Evolutionary conservation across 2,888 invertebrate species (phyloP).

Genomic region (Dromius quadrimaculatus): DNA sequence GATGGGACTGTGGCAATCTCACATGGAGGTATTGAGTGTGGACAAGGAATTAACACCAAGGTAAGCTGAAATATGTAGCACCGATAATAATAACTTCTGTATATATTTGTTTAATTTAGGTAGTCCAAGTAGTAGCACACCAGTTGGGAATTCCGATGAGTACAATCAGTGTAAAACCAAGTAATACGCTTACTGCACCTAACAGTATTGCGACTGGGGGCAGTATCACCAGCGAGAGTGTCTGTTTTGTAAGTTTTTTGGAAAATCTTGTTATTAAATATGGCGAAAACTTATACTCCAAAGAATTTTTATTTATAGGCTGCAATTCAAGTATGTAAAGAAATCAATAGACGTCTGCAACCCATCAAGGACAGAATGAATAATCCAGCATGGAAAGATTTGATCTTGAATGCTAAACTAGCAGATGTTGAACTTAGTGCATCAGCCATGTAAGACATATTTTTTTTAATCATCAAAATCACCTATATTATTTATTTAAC

Average conservation of each 20-base stretch:
- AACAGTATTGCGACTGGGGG: slow-evolving; percentile 79
- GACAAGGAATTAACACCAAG: slow-evolving; percentile 88
- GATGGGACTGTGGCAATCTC: slow-evolving; percentile 79
- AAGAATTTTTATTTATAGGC: slow-evolving; percentile 62
- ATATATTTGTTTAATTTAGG: too few species aligned
- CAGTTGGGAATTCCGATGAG: slow-evolving; percentile 77
- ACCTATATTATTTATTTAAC: not conserved
- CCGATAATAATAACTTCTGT: too few species aligned
- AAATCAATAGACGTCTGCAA: slow-evolving; percentile 71
- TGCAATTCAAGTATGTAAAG: slow-evolving; percentile 73
- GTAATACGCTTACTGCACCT: slow-evolving; percentile 74
- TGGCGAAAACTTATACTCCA: not conserved
- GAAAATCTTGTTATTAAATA: slow-evolving; percentile 65
- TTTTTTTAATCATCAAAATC: not conserved
- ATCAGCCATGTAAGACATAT: slow-evolving; percentile 71
- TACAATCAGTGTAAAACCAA: slow-evolving; percentile 75
- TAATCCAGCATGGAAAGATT: slow-evolving; percentile 71
- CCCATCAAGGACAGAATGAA: slow-evolving; percentile 70
- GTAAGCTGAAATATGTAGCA: too few species aligned
- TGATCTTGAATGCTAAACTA: slow-evolving; percentile 69
- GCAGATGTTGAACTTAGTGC: slow-evolving; percentile 73
- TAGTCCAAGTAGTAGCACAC: slow-evolving; percentile 81
- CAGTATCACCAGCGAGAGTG: slow-evolving; percentile 78
- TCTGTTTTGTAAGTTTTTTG: slow-evolving; percentile 65
- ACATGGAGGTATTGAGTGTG: slow-evolving; percentile 82